Evolutionary conservation across 2,888 invertebrate genomes (phyloP).

Genomic region (Diaperis boleti): DNA sequence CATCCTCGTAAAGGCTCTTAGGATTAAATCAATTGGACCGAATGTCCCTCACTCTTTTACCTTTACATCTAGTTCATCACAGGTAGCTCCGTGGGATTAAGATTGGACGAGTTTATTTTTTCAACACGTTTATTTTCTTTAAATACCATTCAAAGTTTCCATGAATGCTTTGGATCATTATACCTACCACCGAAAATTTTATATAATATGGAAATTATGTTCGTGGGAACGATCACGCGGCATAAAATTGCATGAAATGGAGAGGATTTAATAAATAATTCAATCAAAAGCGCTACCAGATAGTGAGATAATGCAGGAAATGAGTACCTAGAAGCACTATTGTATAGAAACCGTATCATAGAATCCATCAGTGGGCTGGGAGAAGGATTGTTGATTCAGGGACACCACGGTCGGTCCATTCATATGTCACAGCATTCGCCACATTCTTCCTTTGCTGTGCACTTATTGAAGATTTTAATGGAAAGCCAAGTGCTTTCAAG

Average conservation of each 20-base stretch:
- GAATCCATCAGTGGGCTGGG: conserved; percentile 17
- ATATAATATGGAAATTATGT: too few relatives aligned
- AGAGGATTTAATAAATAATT: conserved; percentile 36
- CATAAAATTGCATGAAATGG: conserved; percentile 14
- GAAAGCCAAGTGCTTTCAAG: conserved; percentile 26
- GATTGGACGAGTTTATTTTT: too few relatives aligned
- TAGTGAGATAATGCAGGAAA: conserved; percentile 32
- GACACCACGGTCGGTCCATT: conserved; percentile 38
- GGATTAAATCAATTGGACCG: too few relatives aligned
- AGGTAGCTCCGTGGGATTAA: too few relatives aligned
- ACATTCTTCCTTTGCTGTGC: conserved; percentile 37
- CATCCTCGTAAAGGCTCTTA: too few relatives aligned
- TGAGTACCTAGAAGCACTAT: conserved; percentile 29
- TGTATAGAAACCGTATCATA: conserved; percentile 30
- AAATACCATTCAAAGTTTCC: too few relatives aligned
- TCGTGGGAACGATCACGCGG: conserved; percentile 19
- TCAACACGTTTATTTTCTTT: too few relatives aligned
- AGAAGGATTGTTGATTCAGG: conserved; percentile 35
- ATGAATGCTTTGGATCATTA: too few relatives aligned
- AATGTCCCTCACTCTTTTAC: too few relatives aligned
- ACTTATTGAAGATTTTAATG: conserved; percentile 35
- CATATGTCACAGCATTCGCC: conserved; percentile 39
- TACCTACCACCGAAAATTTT: too few relatives aligned
- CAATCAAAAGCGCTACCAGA: conserved; percentile 20
- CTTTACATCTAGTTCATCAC: too few relatives aligned